Evolutionary conservation across 2,113 vertebrate genomes (phyloP).

Genomic region (Neoarius graeffei): DNA sequence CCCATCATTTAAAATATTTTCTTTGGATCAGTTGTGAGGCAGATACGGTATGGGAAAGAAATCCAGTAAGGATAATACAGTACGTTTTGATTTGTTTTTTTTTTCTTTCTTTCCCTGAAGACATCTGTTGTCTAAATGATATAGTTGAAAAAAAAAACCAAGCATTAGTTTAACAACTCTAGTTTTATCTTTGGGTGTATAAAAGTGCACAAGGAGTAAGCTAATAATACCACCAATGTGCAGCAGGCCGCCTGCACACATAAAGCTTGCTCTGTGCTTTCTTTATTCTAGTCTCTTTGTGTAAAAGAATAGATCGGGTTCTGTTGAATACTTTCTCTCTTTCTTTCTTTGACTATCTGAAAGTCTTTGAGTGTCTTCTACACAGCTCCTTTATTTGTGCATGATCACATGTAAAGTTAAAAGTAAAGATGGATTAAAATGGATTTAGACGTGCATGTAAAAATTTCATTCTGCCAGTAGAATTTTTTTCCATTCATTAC

Average conservation of each 20-base stretch:
- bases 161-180: background rate
- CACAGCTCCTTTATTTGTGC: background rate
- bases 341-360: background rate
- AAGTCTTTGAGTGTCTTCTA: background rate
- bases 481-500: background rate
- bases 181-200: background rate
- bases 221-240: background rate
- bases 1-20: background rate
- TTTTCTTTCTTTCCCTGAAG: background rate
- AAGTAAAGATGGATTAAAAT: background rate
- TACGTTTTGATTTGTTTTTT: background rate
- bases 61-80: background rate
- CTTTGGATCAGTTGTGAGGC: background rate
- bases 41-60: background rate
- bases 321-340: background rate
- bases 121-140: background rate
- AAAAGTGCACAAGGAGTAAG: background rate
- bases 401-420: background rate
- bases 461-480: background rate
- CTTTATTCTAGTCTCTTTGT: slow-evolving; percentile 6
- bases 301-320: background rate
- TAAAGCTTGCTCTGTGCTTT: background rate
- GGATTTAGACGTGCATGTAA: background rate
- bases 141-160: background rate
- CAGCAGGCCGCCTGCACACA: background rate